Conservation (phyloP, 2,888 invertebrate species). For the Alviniconcha strummeri region DNA sequence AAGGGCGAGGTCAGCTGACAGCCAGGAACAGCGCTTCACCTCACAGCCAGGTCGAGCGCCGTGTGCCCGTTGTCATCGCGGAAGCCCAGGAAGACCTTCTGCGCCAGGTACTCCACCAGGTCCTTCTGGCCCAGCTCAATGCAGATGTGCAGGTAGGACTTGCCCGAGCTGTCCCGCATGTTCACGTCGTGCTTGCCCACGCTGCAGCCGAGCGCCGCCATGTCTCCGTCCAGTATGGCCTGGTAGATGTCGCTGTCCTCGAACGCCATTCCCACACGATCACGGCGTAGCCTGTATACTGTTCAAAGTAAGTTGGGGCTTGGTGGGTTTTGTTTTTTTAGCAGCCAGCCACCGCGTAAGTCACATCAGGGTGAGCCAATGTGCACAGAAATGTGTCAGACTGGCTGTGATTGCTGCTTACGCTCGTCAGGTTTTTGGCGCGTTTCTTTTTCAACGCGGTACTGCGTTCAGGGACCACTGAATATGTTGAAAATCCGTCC, state of each 20-base stretch:
- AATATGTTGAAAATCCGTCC: no score
- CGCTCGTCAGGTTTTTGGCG: no score
- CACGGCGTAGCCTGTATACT: no score
- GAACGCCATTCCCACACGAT: conserved; percentile 14
- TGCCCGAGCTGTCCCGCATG: conserved; percentile 17
- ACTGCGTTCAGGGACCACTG: no score
- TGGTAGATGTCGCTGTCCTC: conserved; percentile 45
- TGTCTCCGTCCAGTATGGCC: conserved; percentile 48
- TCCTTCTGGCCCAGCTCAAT: conserved; percentile 33
- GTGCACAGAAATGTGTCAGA: not conserved
- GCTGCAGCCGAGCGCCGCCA: conserved; percentile 45
- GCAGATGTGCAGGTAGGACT: conserved; percentile 31
- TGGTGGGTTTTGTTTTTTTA: no score
- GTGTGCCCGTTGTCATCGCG: conserved; percentile 52
- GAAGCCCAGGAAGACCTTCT: conserved; percentile 49
- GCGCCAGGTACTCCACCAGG: conserved; percentile 50
- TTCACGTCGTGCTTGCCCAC: conserved; percentile 38
- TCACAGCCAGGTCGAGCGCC: conserved; percentile 47
- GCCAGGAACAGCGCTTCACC: conserved; percentile 30
- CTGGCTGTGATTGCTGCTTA: no score
- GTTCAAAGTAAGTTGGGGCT: no score
- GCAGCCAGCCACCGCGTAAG: not conserved
- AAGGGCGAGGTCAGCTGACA: no score
- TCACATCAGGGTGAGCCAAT: not conserved
- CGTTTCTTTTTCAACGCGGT: no score